A percentile compares a stretch with the other conserved stretches of the same genome.
These are phyloP conservation scores for Eucera pruinosa DNA, from an alignment of 2,888 invertebrate genomes.

Conservation along the genomic window DNA sequence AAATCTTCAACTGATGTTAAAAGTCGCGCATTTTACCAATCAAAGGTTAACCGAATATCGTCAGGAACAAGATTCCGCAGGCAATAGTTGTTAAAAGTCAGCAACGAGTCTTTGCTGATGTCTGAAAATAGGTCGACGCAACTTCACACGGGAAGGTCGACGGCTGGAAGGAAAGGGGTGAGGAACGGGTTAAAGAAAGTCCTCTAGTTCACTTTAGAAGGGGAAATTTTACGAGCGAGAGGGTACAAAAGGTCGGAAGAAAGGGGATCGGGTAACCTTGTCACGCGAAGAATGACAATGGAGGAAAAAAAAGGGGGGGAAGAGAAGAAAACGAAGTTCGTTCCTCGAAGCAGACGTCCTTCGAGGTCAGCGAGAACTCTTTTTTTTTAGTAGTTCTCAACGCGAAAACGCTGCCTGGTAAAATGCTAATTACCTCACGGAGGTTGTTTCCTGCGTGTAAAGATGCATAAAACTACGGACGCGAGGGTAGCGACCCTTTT, in stretches of 20 bases:
- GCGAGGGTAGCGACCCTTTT: slow-evolving; percentile 52
- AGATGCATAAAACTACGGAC: slow-evolving; percentile 41
- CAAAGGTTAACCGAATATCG: no score
- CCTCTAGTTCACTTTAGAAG: background rate
- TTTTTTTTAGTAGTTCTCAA: slow-evolving; percentile 4
- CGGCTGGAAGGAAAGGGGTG: background rate
- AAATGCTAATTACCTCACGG: slow-evolving; percentile 68
- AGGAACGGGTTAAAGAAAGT: background rate
- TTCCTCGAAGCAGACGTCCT: slow-evolving; percentile 23
- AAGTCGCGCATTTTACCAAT: no score
- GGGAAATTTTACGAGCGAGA: slow-evolving; percentile 19
- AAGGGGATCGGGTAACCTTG: slow-evolving; percentile 30
- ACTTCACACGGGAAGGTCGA: slow-evolving; percentile 19
- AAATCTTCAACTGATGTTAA: no score
- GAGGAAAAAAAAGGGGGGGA: background rate
- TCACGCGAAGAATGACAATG: slow-evolving; percentile 12
- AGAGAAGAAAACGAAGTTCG: slow-evolving; percentile 28
- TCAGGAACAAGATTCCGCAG: no score
- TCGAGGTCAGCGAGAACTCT: slow-evolving; percentile 2
- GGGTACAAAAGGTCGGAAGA: slow-evolving; percentile 11
- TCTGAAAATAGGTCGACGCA: slow-evolving; percentile 34
- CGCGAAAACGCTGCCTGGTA: slow-evolving; percentile 46
- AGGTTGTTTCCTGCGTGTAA: slow-evolving; percentile 57
- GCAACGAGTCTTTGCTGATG: no score
- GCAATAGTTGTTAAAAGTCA: no score